Evolutionary conservation across 2,888 invertebrate genomes (phyloP).

Genomic region (Cantharis rufa): DNA sequence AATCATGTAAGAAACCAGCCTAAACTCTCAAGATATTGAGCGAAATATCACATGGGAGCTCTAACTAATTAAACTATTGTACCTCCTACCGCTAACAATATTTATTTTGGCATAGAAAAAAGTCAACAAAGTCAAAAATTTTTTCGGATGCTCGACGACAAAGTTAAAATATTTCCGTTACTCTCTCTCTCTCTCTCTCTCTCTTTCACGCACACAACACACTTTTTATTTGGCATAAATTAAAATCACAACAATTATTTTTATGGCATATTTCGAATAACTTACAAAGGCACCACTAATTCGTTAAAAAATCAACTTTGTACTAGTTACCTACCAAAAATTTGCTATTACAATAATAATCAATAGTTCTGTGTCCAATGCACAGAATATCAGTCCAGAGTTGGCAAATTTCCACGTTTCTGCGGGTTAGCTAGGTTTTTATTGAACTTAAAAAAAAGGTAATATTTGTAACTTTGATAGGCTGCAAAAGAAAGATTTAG

Average conservation of each 20-base stretch:
- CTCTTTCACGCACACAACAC: neutral
- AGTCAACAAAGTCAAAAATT: neutral
- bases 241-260: constrained; percentile 22
- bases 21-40: constrained; percentile 45
- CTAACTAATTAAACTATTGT: constrained; percentile 33
- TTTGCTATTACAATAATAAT: neutral
- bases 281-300: neutral
- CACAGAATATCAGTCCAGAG: neutral
- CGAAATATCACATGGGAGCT: constrained; percentile 51
- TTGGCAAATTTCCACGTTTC: neutral
- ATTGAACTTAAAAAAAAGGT: neutral
- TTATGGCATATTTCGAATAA: constrained; percentile 16
- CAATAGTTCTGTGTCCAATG: neutral
- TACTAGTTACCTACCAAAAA: neutral
- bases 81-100: constrained; percentile 30
- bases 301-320: neutral
- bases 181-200: neutral
- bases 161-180: neutral
- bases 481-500: neutral
- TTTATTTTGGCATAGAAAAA: constrained; percentile 20
- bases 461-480: neutral
- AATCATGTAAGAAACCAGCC: constrained; percentile 42
- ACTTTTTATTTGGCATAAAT: constrained; percentile 21
- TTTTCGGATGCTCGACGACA: neutral
- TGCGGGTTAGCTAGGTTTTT: neutral